Conservation (phyloP, 2,888 invertebrate species). For the Thumatha senex region DNA sequence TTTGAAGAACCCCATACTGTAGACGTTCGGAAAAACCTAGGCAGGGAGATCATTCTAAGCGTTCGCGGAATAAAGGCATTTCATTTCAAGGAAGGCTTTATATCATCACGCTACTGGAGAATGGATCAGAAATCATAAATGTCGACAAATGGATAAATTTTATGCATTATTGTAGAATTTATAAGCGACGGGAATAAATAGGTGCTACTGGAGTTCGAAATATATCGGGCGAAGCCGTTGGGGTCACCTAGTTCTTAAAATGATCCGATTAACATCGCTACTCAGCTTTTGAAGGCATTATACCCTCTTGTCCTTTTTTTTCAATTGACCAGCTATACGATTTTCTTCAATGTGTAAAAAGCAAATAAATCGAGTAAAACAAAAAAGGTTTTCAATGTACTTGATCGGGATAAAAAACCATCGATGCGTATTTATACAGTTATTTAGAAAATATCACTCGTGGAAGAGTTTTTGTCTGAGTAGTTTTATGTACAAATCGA, state of each 20-base stretch:
- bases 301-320: slow-evolving; percentile 41
- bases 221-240: too few relatives aligned
- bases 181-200: too few relatives aligned
- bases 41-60: too few relatives aligned
- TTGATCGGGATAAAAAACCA: slow-evolving; percentile 10
- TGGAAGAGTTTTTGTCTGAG: slow-evolving; percentile 2
- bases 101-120: too few relatives aligned
- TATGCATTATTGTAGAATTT: too few relatives aligned
- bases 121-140: too few relatives aligned
- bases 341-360: slow-evolving; percentile 33
- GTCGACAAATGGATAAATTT: too few relatives aligned
- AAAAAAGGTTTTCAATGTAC: slow-evolving; percentile 42
- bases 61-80: too few relatives aligned
- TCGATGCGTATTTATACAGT: slow-evolving; percentile 1
- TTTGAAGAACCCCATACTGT: too few relatives aligned
- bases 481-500: neutral
- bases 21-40: too few relatives aligned
- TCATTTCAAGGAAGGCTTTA: too few relatives aligned
- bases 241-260: slow-evolving; percentile 34
- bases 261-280: slow-evolving; percentile 48
- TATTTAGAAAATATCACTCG: slow-evolving; percentile 6
- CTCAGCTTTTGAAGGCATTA: slow-evolving; percentile 33
- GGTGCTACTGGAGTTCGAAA: too few relatives aligned
- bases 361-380: slow-evolving; percentile 39
- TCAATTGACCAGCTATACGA: slow-evolving; percentile 43